A percentile compares a stretch with the other conserved stretches of the same genome.
Conservation (phyloP, 2,797 vertebrate species). For the Pitangus sulphuratus region DNA sequence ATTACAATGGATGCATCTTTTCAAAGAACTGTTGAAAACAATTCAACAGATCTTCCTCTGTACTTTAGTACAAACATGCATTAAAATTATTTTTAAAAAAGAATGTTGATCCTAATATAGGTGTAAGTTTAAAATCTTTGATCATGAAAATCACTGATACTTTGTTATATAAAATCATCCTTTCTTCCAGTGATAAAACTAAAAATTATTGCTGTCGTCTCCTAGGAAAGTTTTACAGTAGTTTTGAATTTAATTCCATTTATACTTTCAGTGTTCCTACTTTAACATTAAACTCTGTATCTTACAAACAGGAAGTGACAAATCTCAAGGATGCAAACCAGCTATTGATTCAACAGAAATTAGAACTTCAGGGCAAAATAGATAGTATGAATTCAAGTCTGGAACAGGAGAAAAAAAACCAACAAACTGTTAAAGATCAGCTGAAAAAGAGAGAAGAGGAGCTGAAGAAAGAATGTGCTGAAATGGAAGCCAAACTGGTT, state of each 20-base stretch:
- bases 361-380: constrained; percentile 89
- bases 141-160: background rate
- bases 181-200: background rate
- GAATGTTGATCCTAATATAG: background rate
- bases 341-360: constrained; percentile 94
- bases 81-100: background rate
- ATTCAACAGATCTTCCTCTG: background rate
- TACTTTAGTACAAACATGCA: background rate
- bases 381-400: constrained; percentile 79
- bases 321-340: constrained; percentile 91
- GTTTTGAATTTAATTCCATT: background rate
- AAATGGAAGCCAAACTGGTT: constrained; percentile 88
- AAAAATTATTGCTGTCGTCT: background rate
- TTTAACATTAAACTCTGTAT: background rate
- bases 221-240: background rate
- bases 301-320: constrained; percentile 84
- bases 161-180: background rate
- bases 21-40: background rate
- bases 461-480: constrained; percentile 80
- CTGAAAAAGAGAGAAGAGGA: constrained; percentile 85
- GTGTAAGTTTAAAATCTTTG: background rate
- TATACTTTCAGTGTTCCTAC: background rate
- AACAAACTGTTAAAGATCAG: constrained; percentile 83
- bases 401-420: constrained; percentile 85
- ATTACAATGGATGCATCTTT: background rate